Base-by-base conservation (phyloP, 2,113 vertebrate species). In the Oryzias curvinotus region DNA sequence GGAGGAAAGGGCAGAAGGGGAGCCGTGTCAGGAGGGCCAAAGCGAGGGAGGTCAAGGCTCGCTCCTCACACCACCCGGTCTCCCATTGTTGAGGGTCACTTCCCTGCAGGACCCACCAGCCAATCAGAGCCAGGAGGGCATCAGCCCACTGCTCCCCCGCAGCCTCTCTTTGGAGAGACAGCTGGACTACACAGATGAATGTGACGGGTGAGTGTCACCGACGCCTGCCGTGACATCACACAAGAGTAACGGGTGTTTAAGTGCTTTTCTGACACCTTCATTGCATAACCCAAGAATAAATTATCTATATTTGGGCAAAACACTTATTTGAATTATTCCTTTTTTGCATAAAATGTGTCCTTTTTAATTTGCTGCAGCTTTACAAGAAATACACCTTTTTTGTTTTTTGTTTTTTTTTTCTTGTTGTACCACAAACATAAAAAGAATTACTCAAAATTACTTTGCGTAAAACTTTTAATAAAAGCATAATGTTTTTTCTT, bases 91-190 rank as follows among this genome's bases (percentile, higher is more conserved):
- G 8, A 91, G 89, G 12, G 90, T 90, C 14, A 83, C 91, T 0
- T 93, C 93, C 30, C 90, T 95, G 55, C 93, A 92, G 23, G 93
- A 95, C 0, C 84, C 84, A 3, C 84, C 77, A 1, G 80, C 71
- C 30, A 70, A 4, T 77, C 82, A 81, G 55, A 75, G 57, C 64
- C 85, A 64, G 28, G 87, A 90, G 13, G 70, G 69, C 62, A 51
- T 71, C 65, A 21, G 58, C 55, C 30, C 71, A 3, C 77, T 80
- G 41, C 68, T 90, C 46, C 82, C 79, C 1, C 90, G 90, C 48
- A 93, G 91, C 89, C 80, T 52, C 78, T 92, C 92, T 21, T 57
- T 91, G 65, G 92, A 93, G 78, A 88, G 63, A 50, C 85, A 81
- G 63, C 72, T 69, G 13, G 71, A 69, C 43, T 83, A 52, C 70